phyloP scores from a whole-genome alignment of 2,888 invertebrate genomes.

The Trisateles emortualis region DNA sequence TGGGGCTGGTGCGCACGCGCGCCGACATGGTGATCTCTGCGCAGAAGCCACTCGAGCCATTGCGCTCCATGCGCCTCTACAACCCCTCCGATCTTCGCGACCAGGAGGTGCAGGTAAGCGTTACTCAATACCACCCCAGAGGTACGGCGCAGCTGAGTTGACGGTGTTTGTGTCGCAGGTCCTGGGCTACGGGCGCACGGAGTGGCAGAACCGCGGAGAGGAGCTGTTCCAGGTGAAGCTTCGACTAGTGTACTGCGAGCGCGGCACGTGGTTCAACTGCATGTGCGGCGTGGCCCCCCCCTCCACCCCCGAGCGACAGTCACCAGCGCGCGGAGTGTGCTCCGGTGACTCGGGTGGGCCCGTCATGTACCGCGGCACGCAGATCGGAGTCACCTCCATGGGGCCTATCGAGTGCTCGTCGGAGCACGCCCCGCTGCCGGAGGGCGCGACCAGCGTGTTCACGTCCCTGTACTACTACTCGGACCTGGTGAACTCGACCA shows the following conservation, averaged over 20 bases:
- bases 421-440: slow-evolving; percentile 25
- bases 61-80: slow-evolving; percentile 50
- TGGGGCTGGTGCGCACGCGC: slow-evolving; percentile 73
- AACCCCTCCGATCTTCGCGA: slow-evolving; percentile 49
- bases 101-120: slow-evolving; percentile 57
- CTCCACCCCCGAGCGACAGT: too few species aligned
- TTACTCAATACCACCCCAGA: background rate
- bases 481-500: slow-evolving; percentile 66
- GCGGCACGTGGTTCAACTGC: slow-evolving; percentile 64
- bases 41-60: slow-evolving; percentile 33
- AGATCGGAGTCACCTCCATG: slow-evolving; percentile 74
- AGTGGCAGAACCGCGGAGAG: slow-evolving; percentile 59
- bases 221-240: slow-evolving; percentile 65
- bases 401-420: slow-evolving; percentile 67
- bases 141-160: background rate
- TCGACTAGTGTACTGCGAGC: slow-evolving; percentile 62
- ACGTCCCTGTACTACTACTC: slow-evolving; percentile 68
- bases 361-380: slow-evolving; percentile 55
- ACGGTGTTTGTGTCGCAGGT: slow-evolving; percentile 52
- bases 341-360: slow-evolving; percentile 80
- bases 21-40: slow-evolving; percentile 53
- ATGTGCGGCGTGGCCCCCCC: slow-evolving; percentile 58
- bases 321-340: slow-evolving; percentile 66
- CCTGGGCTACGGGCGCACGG: slow-evolving; percentile 74
- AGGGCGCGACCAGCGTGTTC: slow-evolving; percentile 70